A percentile compares a stretch with the other conserved stretches of the same genome.
phyloP scores from a whole-genome alignment of 2,888 invertebrate genomes.

The Dolichomitus sp. region DNA sequence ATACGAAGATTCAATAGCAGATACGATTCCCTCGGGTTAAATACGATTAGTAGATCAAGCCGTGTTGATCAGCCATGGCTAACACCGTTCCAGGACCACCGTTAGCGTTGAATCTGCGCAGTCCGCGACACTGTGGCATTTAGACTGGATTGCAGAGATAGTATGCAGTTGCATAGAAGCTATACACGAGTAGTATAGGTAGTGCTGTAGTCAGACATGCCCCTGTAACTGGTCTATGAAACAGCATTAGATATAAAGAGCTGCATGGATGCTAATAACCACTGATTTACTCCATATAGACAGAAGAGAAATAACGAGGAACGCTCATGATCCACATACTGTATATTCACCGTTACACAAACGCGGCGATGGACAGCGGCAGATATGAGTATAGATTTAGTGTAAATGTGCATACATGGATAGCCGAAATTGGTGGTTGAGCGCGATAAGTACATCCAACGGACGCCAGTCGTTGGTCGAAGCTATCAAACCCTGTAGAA shows the following conservation, averaged over 20 bases:
- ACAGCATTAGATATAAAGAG: conserved; percentile 1
- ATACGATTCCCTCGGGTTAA: conserved; percentile 55
- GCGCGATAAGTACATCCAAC: conserved; percentile 48
- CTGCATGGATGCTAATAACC: conserved; percentile 13
- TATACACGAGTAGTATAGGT: not conserved
- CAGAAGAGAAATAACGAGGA: conserved; percentile 8
- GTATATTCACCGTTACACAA: conserved; percentile 7
- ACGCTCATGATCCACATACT: not conserved
- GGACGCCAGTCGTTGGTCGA: conserved; percentile 44
- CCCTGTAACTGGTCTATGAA: not conserved
- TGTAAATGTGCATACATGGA: conserved; percentile 16
- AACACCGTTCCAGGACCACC: conserved; percentile 24
- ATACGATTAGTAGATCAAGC: conserved; percentile 61
- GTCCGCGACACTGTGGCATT: not conserved
- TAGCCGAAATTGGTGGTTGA: conserved; percentile 46
- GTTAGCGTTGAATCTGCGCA: conserved; percentile 16
- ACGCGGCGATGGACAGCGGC: conserved; percentile 4
- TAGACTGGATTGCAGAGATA: conserved; percentile 30
- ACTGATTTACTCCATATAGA: not conserved
- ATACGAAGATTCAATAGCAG: conserved; percentile 48
- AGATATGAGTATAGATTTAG: conserved; percentile 39
- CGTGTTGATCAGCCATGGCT: conserved; percentile 59
- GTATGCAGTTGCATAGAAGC: not conserved
- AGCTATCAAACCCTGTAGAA: conserved; percentile 29
- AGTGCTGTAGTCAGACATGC: not conserved